These are phyloP conservation scores for Anguilla obscura DNA, from an alignment of 2,797 vertebrate species.

Conservation along the genomic window DNA sequence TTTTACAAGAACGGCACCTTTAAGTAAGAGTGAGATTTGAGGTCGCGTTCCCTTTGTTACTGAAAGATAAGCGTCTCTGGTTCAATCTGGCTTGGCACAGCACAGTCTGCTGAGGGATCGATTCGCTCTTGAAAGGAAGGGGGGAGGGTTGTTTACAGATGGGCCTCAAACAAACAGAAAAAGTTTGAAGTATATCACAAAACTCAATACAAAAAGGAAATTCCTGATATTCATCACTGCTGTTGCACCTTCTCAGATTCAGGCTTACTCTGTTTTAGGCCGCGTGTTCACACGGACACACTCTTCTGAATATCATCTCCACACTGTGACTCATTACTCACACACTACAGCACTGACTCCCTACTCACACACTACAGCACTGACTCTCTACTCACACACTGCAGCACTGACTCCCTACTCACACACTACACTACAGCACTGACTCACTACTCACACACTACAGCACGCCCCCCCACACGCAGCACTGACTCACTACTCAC, in stretches of 20 bases:
- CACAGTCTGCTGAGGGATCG: neutral
- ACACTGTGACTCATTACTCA: neutral
- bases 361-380: too few species aligned
- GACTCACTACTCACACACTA: too few species aligned
- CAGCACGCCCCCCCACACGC: too few species aligned
- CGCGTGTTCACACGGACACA: neutral
- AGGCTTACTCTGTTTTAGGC: neutral
- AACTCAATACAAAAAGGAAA: neutral
- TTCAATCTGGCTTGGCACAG: neutral
- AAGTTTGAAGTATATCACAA: neutral
- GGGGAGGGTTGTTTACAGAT: conserved; percentile 5
- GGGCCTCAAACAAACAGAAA: neutral
- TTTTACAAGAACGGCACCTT: neutral
- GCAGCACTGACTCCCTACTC: neutral
- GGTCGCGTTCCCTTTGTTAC: neutral
- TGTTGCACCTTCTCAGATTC: neutral
- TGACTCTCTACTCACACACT: neutral
- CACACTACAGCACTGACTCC: neutral
- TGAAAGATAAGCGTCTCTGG: neutral
- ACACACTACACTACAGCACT: too few species aligned
- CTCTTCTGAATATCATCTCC: too few species aligned
- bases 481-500: too few species aligned
- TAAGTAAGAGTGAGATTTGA: neutral
- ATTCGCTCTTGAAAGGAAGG: neutral
- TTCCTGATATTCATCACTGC: neutral